phyloP scores from a whole-genome alignment of 1,140 invertebrate species.

The Schmidtea mediterranea region DNA sequence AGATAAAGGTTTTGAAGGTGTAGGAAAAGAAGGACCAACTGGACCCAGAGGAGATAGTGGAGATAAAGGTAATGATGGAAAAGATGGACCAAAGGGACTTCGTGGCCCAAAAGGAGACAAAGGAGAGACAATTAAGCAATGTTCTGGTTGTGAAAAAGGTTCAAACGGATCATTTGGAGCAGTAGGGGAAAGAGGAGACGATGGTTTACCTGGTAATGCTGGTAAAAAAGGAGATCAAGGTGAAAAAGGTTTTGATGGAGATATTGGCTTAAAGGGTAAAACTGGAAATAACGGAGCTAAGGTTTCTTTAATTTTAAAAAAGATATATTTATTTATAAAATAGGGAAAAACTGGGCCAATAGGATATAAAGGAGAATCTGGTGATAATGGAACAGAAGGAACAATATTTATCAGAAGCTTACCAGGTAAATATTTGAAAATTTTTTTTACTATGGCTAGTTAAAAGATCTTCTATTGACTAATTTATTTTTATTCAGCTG shows the following conservation, averaged over 20 bases:
- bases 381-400: background rate
- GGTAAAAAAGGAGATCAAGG: slow-evolving; percentile 2
- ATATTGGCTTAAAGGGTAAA: slow-evolving; percentile 2
- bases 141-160: slow-evolving; percentile 4
- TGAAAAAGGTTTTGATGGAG: slow-evolving; percentile 1
- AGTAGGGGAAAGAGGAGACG: background rate
- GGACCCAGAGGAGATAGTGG: slow-evolving; percentile 6
- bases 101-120: background rate
- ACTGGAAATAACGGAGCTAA: slow-evolving; percentile 1
- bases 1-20: too few relatives aligned
- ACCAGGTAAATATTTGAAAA: too few relatives aligned
- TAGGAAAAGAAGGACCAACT: slow-evolving; percentile 7
- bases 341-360: background rate
- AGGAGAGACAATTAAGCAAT: background rate
- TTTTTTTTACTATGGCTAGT: too few relatives aligned
- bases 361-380: background rate
- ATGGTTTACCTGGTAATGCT: background rate
- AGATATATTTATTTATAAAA: background rate
- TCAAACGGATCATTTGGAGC: slow-evolving; percentile 6
- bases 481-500: background rate
- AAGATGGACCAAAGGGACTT: slow-evolving; percentile 5
- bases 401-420: too few relatives aligned
- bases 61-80: slow-evolving; percentile 3
- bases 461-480: too few relatives aligned
- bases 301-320: background rate